These are phyloP conservation scores for Drosophila neotestacea DNA, from an alignment of 2,888 invertebrate genomes.

Conservation along the genomic window DNA sequence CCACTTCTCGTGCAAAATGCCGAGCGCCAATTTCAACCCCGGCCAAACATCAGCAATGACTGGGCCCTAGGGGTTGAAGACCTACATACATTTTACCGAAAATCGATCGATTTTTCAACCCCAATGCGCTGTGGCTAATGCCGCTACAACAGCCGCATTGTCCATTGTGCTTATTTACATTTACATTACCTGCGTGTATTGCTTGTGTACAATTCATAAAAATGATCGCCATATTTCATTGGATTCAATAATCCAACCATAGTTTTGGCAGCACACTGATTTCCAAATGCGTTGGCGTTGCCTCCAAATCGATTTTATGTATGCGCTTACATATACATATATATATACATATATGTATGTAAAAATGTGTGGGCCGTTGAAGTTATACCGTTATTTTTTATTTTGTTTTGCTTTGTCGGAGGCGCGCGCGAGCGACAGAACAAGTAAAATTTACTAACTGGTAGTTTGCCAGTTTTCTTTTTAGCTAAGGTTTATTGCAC, in stretches of 20 bases:
- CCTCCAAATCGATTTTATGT: constrained; percentile 68
- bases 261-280: constrained; percentile 13
- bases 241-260: constrained; percentile 85
- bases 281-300: constrained; percentile 35
- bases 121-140: constrained; percentile 33
- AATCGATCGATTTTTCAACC: constrained; percentile 79
- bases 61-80: constrained; percentile 66
- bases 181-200: constrained; percentile 81
- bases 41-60: constrained; percentile 2
- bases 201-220: constrained; percentile 85
- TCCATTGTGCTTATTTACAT: constrained; percentile 37
- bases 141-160: constrained; percentile 7
- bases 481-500: constrained; percentile 76
- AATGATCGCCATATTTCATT: constrained; percentile 85
- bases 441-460: constrained; percentile 35
- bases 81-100: constrained; percentile 59
- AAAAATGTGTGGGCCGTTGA: constrained; percentile 49
- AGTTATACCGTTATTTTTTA: constrained; percentile 53
- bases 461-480: constrained; percentile 31
- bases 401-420: constrained; percentile 13
- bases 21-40: constrained; percentile 66
- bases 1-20: constrained; percentile 41
- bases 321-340: constrained; percentile 39
- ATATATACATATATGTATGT: constrained; percentile 13
- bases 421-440: constrained; percentile 21